Percentiles rank a stretch among this genome's conserved stretches.
Evolutionary conservation across 1,140 invertebrate genomes (phyloP).

Genomic region (Magallana ariakensis): DNA sequence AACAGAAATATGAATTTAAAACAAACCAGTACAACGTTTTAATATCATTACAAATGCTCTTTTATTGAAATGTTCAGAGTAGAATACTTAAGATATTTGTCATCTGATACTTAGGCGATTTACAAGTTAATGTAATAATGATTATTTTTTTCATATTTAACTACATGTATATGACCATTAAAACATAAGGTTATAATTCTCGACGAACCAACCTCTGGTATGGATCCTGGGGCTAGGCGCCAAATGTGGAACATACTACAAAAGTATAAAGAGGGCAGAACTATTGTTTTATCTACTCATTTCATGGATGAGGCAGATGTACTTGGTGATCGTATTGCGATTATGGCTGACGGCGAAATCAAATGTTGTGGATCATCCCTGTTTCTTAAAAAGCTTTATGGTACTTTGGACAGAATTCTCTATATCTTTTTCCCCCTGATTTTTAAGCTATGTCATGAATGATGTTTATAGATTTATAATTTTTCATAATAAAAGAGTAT

Average conservation of each 20-base stretch:
- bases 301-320: conserved; percentile 99
- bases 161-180: background rate
- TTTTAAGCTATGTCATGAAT: too few relatives aligned
- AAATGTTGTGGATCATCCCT: conserved; percentile 91
- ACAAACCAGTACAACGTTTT: too few relatives aligned
- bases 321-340: conserved; percentile 94
- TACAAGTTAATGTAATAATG: too few relatives aligned
- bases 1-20: too few relatives aligned
- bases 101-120: too few relatives aligned
- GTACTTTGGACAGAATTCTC: conserved; percentile 77
- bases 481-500: too few relatives aligned
- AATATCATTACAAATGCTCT: too few relatives aligned
- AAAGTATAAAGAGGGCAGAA: conserved; percentile 82
- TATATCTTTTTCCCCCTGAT: too few relatives aligned
- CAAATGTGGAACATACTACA: conserved; percentile 89
- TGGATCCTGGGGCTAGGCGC: conserved; percentile 94
- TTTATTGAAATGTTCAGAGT: too few relatives aligned
- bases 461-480: too few relatives aligned
- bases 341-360: conserved; percentile 90
- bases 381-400: conserved; percentile 92
- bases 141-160: too few relatives aligned
- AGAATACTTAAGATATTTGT: too few relatives aligned
- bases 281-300: conserved; percentile 95
- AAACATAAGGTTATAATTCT: conserved; percentile 70
- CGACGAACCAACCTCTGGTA: conserved; percentile 92